Evolutionary conservation across 2,797 vertebrate species (phyloP).

Genomic region (Takifugu rubripes): DNA sequence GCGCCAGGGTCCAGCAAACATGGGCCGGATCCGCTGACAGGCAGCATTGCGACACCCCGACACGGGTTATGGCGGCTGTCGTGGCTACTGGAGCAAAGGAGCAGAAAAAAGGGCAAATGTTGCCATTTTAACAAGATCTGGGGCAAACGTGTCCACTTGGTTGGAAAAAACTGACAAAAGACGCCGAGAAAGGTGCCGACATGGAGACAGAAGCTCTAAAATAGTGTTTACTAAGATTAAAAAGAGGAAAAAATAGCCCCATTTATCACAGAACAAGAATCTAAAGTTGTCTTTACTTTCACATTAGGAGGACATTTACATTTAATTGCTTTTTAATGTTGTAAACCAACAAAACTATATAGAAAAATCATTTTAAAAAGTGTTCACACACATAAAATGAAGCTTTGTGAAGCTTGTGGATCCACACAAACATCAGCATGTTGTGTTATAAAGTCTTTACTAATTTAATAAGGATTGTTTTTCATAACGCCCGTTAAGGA

Average conservation of each 20-base stretch:
- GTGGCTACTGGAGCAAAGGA: constrained; percentile 43
- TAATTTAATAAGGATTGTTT: neutral
- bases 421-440: no score
- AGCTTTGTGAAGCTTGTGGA: neutral
- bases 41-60: constrained; percentile 45
- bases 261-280: no score
- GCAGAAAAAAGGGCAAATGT: constrained; percentile 6
- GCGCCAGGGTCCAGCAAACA: constrained; percentile 56
- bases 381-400: neutral
- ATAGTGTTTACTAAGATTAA: no score
- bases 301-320: no score
- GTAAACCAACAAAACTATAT: no score
- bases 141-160: neutral
- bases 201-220: no score
- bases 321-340: no score
- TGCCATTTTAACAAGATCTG: constrained; percentile 27
- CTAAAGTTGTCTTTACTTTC: no score
- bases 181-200: no score
- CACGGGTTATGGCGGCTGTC: constrained; percentile 50
- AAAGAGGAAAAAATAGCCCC: no score
- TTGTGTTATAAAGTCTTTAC: neutral
- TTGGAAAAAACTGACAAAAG: neutral
- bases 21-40: constrained; percentile 55
- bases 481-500: constrained; percentile 4
- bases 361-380: no score